Conservation (phyloP, 2,888 invertebrate species). For the Clistopyga incitator region DNA sequence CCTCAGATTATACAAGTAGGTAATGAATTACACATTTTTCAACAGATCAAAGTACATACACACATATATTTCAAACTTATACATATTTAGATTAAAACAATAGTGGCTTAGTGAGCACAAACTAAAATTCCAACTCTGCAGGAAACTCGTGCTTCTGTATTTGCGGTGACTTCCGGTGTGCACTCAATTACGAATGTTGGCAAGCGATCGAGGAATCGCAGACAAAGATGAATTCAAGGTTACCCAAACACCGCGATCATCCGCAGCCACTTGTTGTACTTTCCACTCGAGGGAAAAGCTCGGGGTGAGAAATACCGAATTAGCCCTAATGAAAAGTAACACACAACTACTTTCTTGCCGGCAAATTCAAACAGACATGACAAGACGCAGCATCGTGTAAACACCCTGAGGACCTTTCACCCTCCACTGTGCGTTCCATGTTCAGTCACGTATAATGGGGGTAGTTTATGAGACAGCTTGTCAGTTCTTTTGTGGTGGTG, state of each 20-base stretch:
- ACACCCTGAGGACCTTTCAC: neutral
- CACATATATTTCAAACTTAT: no score
- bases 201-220: neutral
- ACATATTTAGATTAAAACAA: neutral
- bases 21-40: no score
- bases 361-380: neutral
- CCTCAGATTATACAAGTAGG: no score
- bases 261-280: constrained; percentile 1
- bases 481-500: neutral
- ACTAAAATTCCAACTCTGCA: neutral
- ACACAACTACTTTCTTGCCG: neutral
- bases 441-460: neutral
- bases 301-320: neutral
- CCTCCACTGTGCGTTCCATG: neutral
- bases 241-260: neutral
- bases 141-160: no score
- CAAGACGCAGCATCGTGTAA: neutral
- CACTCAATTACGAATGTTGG: neutral
- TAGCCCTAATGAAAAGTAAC: neutral
- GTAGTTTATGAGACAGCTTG: neutral
- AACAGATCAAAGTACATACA: no score
- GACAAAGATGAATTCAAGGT: neutral
- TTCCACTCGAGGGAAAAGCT: neutral
- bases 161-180: neutral
- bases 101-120: neutral